phyloP scores from a whole-genome alignment of 1,140 invertebrate species.

The Caerostris extrusa region DNA sequence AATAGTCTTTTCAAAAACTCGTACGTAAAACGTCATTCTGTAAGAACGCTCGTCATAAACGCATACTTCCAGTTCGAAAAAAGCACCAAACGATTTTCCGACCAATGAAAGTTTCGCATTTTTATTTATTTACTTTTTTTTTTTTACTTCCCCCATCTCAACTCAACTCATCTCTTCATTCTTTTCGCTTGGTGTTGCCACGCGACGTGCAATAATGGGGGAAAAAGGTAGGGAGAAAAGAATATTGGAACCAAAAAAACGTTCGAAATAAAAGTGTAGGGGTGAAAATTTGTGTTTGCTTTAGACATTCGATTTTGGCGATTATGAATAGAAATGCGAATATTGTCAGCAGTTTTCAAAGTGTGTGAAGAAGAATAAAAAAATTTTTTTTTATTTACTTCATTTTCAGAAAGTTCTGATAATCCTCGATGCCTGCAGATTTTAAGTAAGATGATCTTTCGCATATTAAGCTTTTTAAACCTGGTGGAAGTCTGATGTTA shows the following conservation, averaged over 20 bases:
- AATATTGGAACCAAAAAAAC: conserved; percentile 34
- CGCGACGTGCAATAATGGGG: conserved; percentile 53
- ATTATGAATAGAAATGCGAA: conserved; percentile 59
- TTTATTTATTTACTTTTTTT: not conserved
- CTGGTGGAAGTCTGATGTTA: conserved; percentile 14
- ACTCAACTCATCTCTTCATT: conserved; percentile 34
- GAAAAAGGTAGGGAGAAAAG: conserved; percentile 47
- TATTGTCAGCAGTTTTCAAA: conserved; percentile 43
- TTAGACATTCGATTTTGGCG: conserved; percentile 53
- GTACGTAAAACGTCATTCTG: conserved; percentile 27
- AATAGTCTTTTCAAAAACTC: conserved; percentile 41
- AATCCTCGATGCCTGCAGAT: conserved; percentile 3
- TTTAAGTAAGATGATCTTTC: conserved; percentile 41
- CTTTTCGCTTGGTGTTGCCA: conserved; percentile 39
- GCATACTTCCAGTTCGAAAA: conserved; percentile 37
- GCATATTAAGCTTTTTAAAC: conserved; percentile 29
- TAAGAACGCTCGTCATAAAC: conserved; percentile 37
- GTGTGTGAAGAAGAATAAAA: not conserved
- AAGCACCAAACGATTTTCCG: conserved; percentile 30
- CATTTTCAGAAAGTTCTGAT: not conserved
- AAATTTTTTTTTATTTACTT: conserved; percentile 12
- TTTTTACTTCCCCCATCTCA: not conserved
- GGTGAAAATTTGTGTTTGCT: conserved; percentile 56
- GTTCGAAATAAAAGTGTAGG: conserved; percentile 21
- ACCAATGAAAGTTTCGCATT: conserved; percentile 48